A percentile compares a stretch with the other conserved stretches of the same genome.
phyloP scores from a whole-genome alignment of 2,888 invertebrate genomes.

The Himalopsyche tibetana region DNA sequence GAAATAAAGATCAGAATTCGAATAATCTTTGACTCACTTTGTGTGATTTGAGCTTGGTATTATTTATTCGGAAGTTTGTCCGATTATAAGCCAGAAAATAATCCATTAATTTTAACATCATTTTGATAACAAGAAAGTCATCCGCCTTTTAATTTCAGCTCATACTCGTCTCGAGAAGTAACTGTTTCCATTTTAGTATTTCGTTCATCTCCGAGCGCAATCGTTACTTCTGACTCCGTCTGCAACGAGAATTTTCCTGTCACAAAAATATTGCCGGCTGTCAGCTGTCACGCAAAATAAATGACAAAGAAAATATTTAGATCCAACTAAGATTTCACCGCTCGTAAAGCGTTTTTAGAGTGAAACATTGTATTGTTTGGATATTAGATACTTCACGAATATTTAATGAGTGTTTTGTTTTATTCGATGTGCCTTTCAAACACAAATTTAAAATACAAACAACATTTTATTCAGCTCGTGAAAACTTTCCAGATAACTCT shows the following conservation, averaged over 20 bases:
- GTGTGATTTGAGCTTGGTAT: too few species aligned
- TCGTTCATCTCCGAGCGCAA: neutral
- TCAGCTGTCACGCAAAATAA: slow-evolving; percentile 5
- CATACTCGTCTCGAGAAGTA: neutral
- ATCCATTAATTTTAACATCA: too few species aligned
- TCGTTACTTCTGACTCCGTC: neutral
- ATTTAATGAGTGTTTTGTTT: neutral
- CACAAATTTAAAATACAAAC: too few species aligned
- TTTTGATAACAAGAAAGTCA: too few species aligned
- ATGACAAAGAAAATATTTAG: slow-evolving; percentile 16
- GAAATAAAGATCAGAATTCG: too few species aligned
- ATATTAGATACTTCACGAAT: neutral
- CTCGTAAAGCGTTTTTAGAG: neutral
- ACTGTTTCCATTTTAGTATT: slow-evolving; percentile 6
- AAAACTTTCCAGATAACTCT: too few species aligned
- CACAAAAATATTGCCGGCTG: slow-evolving; percentile 20
- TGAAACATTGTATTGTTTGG: neutral
- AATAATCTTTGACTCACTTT: too few species aligned
- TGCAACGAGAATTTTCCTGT: neutral
- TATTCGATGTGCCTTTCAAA: too few species aligned
- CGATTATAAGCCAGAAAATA: too few species aligned
- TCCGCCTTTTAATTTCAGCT: neutral
- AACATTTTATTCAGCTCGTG: too few species aligned
- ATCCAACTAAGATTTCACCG: neutral
- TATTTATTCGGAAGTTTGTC: too few species aligned